Percentiles rank a stretch among this genome's conserved stretches.
Conservation (phyloP, 1,140 invertebrate species). For the Helicoverpa zea region DNA sequence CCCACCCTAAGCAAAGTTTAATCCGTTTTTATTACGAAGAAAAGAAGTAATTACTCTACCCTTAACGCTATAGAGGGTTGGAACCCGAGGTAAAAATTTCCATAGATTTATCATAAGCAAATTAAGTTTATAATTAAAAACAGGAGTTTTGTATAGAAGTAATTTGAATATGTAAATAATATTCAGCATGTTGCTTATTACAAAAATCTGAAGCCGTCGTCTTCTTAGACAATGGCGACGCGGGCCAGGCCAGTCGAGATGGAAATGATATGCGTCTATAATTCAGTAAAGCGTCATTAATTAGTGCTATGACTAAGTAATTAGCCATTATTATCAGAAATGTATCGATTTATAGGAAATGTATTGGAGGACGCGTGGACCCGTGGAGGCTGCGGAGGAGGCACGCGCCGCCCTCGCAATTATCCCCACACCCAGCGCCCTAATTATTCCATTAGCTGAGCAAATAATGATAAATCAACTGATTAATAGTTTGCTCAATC, state of each 20-base stretch:
- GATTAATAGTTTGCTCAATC: slow-evolving; percentile 65
- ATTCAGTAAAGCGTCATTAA: not conserved
- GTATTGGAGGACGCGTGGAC: slow-evolving; percentile 29
- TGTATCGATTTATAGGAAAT: slow-evolving; percentile 27
- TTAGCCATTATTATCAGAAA: not conserved
- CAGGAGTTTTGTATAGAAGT: slow-evolving; percentile 84
- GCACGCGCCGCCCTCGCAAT: slow-evolving; percentile 63
- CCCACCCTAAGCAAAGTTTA: slow-evolving; percentile 86
- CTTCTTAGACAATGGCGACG: slow-evolving; percentile 40
- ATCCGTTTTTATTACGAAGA: slow-evolving; percentile 87
- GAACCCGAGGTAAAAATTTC: slow-evolving; percentile 84
- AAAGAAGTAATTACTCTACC: slow-evolving; percentile 86
- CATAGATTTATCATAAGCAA: slow-evolving; percentile 87
- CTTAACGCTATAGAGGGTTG: slow-evolving; percentile 83
- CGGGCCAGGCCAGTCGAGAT: not conserved
- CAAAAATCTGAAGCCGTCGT: slow-evolving; percentile 22
- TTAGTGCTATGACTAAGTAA: not conserved
- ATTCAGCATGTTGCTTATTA: slow-evolving; percentile 67
- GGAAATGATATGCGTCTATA: not conserved
- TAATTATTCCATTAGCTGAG: slow-evolving; percentile 81
- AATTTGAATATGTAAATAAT: slow-evolving; percentile 85
- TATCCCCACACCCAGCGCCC: slow-evolving; percentile 63
- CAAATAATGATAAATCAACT: slow-evolving; percentile 79
- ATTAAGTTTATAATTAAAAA: slow-evolving; percentile 87
- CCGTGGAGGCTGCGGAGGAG: slow-evolving; percentile 59